Conservation (phyloP, 2,113 vertebrate genomes). For the Prionailurus bengalensis region DNA sequence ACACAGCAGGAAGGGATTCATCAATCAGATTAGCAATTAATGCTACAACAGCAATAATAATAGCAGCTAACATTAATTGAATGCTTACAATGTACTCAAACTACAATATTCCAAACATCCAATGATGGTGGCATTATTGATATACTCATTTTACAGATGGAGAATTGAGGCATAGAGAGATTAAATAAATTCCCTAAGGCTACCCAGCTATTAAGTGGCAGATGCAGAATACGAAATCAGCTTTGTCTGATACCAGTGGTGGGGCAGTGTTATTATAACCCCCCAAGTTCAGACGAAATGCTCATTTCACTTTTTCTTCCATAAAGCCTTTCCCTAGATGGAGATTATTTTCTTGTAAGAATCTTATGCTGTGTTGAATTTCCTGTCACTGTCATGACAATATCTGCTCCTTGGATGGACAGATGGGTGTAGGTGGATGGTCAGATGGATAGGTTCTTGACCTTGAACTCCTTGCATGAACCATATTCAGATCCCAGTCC, state of each 20-base stretch:
- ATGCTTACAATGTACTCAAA: not conserved
- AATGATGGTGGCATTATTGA: not conserved
- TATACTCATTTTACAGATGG: not conserved
- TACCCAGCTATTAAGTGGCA: not conserved
- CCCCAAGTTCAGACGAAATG: not conserved
- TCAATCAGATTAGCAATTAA: not conserved
- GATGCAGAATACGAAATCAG: not conserved
- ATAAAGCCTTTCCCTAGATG: not conserved
- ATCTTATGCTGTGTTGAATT: not conserved
- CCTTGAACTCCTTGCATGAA: not conserved
- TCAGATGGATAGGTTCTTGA: not conserved
- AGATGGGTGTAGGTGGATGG: not conserved
- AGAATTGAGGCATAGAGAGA: not conserved
- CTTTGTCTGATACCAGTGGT: not conserved
- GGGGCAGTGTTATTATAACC: not conserved
- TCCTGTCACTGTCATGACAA: not conserved
- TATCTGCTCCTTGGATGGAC: not conserved
- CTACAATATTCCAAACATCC: not conserved
- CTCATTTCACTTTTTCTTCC: not conserved
- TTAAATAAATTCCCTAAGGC: not conserved
- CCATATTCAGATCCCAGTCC: not conserved
- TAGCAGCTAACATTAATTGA: not conserved
- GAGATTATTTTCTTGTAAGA: not conserved
- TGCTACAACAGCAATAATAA: not conserved
- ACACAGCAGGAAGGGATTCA: constrained; percentile 58